Base-by-base conservation (phyloP, 2,888 invertebrate species). In the Nemoura dubitans region DNA sequence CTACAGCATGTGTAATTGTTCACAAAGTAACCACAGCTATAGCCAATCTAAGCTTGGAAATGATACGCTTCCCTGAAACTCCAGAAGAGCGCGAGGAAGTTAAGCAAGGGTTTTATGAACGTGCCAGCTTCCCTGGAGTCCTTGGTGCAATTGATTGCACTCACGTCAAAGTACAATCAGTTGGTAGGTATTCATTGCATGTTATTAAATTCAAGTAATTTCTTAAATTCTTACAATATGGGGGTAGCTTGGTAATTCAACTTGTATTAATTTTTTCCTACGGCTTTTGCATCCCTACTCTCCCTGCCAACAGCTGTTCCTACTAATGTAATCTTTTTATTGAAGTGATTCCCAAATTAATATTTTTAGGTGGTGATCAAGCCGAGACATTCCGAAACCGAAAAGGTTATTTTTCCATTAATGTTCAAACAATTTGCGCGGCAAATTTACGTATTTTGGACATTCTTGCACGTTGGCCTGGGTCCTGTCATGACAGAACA, bases 71-170 rank as follows among this genome's bases (percentile, higher is more conserved):
- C 10, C 86, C 80, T n/a, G 43, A 30, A 5, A n/a, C 6, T 7
- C 80, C 36, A 14, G 30, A 30, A 25, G 80, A 30, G 25, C 21
- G 80, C 1, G 7, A 16, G 21, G 25, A 27, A 7, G 25, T 81
- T 3, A 28, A 86, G 36, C 78, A 16, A 0, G 21, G 26, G 1
- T 86, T 86, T 29, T 42, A 86, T 81, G 14, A 0, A 6, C 16
- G 36, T 27, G 14, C 27, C 25, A 76, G 86, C 3, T 36, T 36
- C 10, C 36, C 36, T 10, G 5, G 36, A 36, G 36, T 36, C 3
- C 0, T 78, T 16, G 77, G 86, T 86, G 86, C 86, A 16, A 36
- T 86, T 16, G 86, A 80, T 80, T 86, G 80, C 59, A 86, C 86
- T 25, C 86, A 86, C 25, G 36, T 86, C 0, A 86, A 80, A 36